These are phyloP conservation scores for Trochalopteron elliotii DNA, from an alignment of 2,113 vertebrate species.

Conservation along the genomic window DNA sequence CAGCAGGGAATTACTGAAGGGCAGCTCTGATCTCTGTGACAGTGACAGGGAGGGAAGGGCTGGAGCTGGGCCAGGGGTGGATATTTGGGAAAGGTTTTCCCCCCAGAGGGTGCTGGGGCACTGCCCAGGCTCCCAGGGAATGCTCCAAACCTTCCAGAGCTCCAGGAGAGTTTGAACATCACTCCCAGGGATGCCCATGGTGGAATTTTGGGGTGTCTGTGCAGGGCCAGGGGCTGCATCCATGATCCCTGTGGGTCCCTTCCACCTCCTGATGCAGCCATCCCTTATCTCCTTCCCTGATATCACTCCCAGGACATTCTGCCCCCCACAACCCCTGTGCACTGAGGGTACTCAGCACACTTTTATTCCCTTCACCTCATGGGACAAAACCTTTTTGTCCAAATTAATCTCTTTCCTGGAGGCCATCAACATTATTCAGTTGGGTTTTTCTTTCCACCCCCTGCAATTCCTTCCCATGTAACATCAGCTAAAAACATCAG, in stretches of 20 bases:
- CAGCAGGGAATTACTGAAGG: not conserved
- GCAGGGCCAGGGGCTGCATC: not conserved
- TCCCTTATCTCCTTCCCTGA: fast-evolving
- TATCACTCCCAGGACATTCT: not conserved
- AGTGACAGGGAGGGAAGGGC: not conserved
- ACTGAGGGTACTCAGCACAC: fast-evolving
- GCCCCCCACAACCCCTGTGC: not conserved
- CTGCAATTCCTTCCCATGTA: not conserved
- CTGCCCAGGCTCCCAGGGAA: not conserved
- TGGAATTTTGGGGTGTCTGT: not conserved
- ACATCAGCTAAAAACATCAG: conserved; percentile 45
- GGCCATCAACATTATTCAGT: not conserved
- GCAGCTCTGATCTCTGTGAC: not conserved
- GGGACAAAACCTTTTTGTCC: not conserved
- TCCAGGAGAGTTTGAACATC: not conserved
- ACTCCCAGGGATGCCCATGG: not conserved
- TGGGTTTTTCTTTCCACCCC: fast-evolving
- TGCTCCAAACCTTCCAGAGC: not conserved
- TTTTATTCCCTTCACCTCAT: not conserved
- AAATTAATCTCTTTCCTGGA: not conserved
- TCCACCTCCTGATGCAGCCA: not conserved
- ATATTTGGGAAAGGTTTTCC: not conserved
- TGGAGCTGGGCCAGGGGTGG: not conserved
- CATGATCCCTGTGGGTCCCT: not conserved
- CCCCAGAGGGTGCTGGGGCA: not conserved